Conservation (phyloP, 2,888 invertebrate species). For the Lucinisca nassula region DNA sequence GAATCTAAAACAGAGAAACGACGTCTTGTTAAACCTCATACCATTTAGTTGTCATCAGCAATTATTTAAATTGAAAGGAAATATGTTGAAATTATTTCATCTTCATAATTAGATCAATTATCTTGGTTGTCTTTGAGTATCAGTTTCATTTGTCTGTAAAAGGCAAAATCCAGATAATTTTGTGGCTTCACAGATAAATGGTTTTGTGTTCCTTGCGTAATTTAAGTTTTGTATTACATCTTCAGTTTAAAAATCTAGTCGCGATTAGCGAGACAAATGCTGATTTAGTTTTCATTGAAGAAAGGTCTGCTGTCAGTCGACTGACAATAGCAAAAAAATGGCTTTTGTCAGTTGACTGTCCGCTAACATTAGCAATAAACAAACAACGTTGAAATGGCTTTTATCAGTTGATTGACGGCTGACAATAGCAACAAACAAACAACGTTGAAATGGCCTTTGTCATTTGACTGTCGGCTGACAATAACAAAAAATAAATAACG, state of each 20-base stretch:
- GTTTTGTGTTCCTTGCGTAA: background rate
- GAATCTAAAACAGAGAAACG: background rate
- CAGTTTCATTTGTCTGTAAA: background rate
- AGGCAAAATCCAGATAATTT: background rate
- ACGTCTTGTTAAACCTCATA: conserved; percentile 14
- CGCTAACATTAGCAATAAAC: too few species aligned
- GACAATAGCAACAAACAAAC: too few species aligned
- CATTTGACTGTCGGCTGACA: too few species aligned
- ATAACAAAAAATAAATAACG: too few species aligned
- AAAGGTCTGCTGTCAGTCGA: too few species aligned
- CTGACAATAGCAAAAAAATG: too few species aligned
- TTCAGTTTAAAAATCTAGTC: background rate
- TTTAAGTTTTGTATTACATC: conserved; percentile 1
- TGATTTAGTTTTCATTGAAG: too few species aligned
- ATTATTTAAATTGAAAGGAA: conserved; percentile 14
- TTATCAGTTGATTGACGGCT: too few species aligned
- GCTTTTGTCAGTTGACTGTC: too few species aligned
- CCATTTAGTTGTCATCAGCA: conserved; percentile 6
- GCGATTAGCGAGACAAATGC: too few species aligned
- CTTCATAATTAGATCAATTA: conserved; percentile 11
- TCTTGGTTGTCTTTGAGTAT: conserved; percentile 5
- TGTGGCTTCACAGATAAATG: background rate
- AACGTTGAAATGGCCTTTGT: too few species aligned
- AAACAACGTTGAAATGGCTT: too few species aligned
- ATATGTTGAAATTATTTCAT: conserved; percentile 8